These are phyloP conservation scores for Celastrina argiolus DNA, from an alignment of 2,888 invertebrate species.

Conservation along the genomic window DNA sequence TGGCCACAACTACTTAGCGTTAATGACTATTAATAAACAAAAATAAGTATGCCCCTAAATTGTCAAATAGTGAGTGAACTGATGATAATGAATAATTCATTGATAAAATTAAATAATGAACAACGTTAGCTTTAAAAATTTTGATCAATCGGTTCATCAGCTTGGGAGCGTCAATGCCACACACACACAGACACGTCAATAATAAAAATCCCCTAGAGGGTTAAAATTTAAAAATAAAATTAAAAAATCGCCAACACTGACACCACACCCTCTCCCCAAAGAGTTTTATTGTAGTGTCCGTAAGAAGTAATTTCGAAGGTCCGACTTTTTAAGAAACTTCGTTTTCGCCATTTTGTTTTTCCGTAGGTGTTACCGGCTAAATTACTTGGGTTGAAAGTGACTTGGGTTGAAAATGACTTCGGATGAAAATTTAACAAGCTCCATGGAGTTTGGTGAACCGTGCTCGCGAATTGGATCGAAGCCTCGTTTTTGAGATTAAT, in stretches of 20 bases:
- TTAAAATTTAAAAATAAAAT: conserved; percentile 7
- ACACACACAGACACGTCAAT: no score
- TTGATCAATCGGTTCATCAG: no score
- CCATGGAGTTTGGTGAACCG: conserved; percentile 28
- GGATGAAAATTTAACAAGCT: conserved; percentile 29
- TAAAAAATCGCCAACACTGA: conserved; percentile 28
- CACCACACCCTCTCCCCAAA: conserved; percentile 51
- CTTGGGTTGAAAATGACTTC: conserved; percentile 30
- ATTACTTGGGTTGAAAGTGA: conserved; percentile 24
- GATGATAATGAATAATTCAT: no score
- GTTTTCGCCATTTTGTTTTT: conserved; percentile 54
- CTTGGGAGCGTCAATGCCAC: no score
- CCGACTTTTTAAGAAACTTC: conserved; percentile 76
- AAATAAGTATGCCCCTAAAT: no score
- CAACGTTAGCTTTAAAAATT: no score
- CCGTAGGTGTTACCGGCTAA: conserved; percentile 43
- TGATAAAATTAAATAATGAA: no score
- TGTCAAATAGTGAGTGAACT: no score
- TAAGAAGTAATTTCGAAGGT: conserved; percentile 76
- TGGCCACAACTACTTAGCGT: no score
- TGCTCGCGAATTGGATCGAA: conserved; percentile 27
- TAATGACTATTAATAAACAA: no score
- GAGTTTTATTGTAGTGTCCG: conserved; percentile 76
- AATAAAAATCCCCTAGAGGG: no score
- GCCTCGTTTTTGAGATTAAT: conserved; percentile 9